Evolutionary conservation across 2,797 vertebrate species (phyloP).

Genomic region (Danio choprae): DNA sequence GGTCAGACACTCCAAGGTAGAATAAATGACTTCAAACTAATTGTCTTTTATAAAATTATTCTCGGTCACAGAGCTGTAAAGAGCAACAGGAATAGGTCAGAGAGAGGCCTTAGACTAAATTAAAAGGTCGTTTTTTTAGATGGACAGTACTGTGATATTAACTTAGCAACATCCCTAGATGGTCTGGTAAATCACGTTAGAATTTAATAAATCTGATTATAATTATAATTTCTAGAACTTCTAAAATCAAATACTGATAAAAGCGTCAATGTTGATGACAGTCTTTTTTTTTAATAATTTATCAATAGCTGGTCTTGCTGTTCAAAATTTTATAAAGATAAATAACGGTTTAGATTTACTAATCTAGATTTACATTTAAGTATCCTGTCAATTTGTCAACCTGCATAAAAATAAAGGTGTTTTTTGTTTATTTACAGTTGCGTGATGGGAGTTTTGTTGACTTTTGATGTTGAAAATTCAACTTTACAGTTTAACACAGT

Average conservation of each 20-base stretch:
- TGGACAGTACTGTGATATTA: slow-evolving; percentile 25
- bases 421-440: too few species aligned
- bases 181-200: neutral
- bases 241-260: too few species aligned
- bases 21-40: slow-evolving; percentile 48
- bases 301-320: neutral
- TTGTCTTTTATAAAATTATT: slow-evolving; percentile 49
- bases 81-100: slow-evolving; percentile 38
- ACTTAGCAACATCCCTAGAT: slow-evolving; percentile 1
- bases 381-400: neutral
- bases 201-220: neutral
- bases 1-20: slow-evolving; percentile 45
- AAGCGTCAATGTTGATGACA: neutral
- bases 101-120: neutral
- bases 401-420: slow-evolving; percentile 10
- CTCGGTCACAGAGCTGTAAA: slow-evolving; percentile 46
- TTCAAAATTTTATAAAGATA: too few species aligned
- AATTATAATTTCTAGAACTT: neutral
- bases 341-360: too few species aligned
- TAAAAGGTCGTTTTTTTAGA: slow-evolving; percentile 30
- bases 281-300: neutral
- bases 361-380: too few species aligned
- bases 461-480: too few species aligned
- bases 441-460: too few species aligned
- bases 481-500: too few species aligned